Evolutionary conservation across 2,888 invertebrate genomes (phyloP).

Genomic region (Apamea monoglypha): DNA sequence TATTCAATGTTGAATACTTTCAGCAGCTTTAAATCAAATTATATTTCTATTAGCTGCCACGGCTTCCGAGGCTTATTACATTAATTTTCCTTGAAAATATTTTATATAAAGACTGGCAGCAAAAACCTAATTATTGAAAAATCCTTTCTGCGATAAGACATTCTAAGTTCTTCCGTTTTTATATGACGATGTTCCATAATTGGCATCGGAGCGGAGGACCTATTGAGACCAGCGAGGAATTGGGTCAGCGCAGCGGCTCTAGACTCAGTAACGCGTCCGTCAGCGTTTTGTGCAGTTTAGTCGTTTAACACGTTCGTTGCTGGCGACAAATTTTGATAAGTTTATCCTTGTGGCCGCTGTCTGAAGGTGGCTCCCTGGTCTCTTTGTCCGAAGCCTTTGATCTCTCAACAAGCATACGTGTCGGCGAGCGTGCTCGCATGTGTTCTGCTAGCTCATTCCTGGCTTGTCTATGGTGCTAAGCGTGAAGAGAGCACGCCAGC

Average conservation of each 20-base stretch:
- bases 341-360: not conserved
- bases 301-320: conserved; percentile 32
- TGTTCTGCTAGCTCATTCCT: not conserved
- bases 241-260: conserved; percentile 47
- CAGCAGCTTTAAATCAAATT: not conserved
- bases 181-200: conserved; percentile 41
- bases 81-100: not conserved
- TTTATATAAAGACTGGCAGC: conserved; percentile 9
- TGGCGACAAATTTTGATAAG: conserved; percentile 2
- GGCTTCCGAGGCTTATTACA: not conserved
- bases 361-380: not conserved
- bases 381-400: not conserved
- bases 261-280: conserved; percentile 37
- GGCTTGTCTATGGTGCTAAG: not conserved
- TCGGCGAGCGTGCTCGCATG: not conserved
- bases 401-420: not conserved
- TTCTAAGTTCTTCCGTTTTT: conserved; percentile 23
- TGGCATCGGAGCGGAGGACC: conserved; percentile 52
- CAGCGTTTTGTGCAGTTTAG: conserved; percentile 50
- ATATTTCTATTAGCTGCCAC: not conserved
- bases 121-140: conserved; percentile 10
- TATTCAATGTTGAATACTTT: not conserved
- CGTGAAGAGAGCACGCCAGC: not conserved
- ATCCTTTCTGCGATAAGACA: not conserved
- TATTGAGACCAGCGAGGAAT: conserved; percentile 49